Evolutionary conservation across 2,888 invertebrate species (phyloP).

Genomic region (Aquatica leii): DNA sequence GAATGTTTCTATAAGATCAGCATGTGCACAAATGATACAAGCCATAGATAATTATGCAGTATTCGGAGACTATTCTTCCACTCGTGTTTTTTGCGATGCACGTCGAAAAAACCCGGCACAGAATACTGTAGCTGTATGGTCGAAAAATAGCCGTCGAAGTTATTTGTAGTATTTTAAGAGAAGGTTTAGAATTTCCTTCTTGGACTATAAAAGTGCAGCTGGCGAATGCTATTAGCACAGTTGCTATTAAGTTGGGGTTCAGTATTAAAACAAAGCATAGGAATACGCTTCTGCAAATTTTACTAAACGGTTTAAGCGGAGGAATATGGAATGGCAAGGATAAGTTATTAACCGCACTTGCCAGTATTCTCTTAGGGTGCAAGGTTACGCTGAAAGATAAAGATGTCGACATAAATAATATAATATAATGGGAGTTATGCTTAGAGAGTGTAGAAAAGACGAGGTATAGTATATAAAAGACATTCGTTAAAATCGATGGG

Average conservation of each 20-base stretch:
- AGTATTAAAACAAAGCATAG: slow-evolving; percentile 72
- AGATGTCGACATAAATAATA: slow-evolving; percentile 57
- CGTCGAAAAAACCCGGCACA: slow-evolving; percentile 75
- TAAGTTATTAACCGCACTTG: slow-evolving; percentile 78
- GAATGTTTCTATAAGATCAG: slow-evolving; percentile 79
- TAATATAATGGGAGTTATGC: slow-evolving; percentile 75
- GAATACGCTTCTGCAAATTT: slow-evolving; percentile 70
- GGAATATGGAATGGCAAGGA: slow-evolving; percentile 93
- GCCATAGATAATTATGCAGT: slow-evolving; percentile 81
- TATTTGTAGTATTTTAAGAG: slow-evolving; percentile 75
- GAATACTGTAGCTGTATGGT: slow-evolving; percentile 78
- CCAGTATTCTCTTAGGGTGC: slow-evolving; percentile 74
- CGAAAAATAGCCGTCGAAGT: slow-evolving; percentile 80
- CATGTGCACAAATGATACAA: slow-evolving; percentile 78
- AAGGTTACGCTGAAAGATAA: slow-evolving; percentile 58
- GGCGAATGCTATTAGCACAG: slow-evolving; percentile 81
- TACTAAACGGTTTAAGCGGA: slow-evolving; percentile 75
- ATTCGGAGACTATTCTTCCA: slow-evolving; percentile 78
- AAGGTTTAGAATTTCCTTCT: slow-evolving; percentile 80
- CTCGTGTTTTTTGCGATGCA: slow-evolving; percentile 93
- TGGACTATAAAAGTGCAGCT: slow-evolving; percentile 89
- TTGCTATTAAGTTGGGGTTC: slow-evolving; percentile 74
- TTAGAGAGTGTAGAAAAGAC: slow-evolving; percentile 84
- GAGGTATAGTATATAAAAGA: slow-evolving; percentile 78
- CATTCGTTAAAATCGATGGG: slow-evolving; percentile 77